Evolutionary conservation across 2,113 vertebrate genomes (phyloP).

Genomic region (Puffinus mauretanicus): DNA sequence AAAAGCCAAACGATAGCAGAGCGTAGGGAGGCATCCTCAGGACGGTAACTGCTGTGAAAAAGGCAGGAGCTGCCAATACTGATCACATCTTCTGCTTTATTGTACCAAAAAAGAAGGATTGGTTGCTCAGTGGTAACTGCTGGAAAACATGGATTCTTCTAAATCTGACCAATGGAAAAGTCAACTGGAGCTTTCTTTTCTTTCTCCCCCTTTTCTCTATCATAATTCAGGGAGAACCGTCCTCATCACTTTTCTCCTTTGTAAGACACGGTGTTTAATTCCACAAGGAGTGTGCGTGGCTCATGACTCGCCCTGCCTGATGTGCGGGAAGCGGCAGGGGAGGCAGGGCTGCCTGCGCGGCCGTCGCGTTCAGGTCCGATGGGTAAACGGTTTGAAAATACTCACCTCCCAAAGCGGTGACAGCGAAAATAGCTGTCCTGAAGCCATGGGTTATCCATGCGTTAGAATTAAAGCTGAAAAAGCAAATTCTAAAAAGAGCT

Average conservation of each 20-base stretch:
- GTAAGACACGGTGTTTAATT: accelerated
- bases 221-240: accelerated
- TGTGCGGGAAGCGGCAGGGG: background rate
- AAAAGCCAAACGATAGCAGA: accelerated
- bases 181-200: background rate
- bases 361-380: background rate
- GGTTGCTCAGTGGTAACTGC: background rate
- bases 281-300: accelerated
- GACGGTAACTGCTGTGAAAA: accelerated
- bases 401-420: background rate
- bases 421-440: background rate
- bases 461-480: background rate
- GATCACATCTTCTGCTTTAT: background rate
- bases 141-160: background rate
- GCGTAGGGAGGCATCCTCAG: accelerated
- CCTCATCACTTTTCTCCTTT: background rate
- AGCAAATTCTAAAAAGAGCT: background rate
- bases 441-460: accelerated
- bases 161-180: background rate
- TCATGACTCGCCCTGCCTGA: accelerated
- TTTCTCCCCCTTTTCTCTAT: too few species aligned
- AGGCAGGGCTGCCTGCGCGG: background rate
- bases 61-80: background rate
- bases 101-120: accelerated
- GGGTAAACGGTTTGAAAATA: background rate